phyloP scores from a whole-genome alignment of 2,113 vertebrate species.

The Reinhardtius hippoglossoides region DNA sequence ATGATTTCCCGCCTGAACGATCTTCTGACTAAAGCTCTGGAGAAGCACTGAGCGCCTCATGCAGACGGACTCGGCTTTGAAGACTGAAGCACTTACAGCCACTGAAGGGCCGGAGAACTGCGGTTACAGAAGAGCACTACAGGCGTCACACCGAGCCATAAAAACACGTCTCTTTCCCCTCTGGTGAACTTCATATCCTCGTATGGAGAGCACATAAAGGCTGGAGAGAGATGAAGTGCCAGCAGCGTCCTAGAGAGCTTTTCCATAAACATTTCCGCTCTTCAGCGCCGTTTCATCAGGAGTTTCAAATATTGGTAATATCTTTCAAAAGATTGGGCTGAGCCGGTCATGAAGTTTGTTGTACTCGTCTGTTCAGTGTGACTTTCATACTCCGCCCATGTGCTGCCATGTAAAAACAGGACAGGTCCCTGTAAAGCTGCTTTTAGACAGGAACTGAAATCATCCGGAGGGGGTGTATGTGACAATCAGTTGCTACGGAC shows the following conservation, averaged over 20 bases:
- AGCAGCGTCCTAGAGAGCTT: constrained; percentile 1
- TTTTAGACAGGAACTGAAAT: not conserved
- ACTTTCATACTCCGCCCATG: not conserved
- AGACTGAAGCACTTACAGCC: constrained; percentile 10
- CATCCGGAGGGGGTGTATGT: too few relatives aligned
- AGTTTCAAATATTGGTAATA: not conserved
- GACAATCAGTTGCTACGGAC: too few relatives aligned
- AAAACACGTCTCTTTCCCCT: not conserved
- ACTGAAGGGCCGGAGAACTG: not conserved
- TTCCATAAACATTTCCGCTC: not conserved
- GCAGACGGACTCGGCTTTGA: not conserved
- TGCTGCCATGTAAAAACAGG: not conserved
- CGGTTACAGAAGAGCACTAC: not conserved
- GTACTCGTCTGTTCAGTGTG: not conserved
- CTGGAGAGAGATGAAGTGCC: constrained; percentile 15
- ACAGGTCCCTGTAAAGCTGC: not conserved
- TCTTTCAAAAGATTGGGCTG: too few relatives aligned
- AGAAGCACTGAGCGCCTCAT: constrained; percentile 84
- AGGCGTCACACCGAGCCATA: constrained; percentile 2
- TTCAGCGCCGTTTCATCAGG: not conserved
- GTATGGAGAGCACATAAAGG: not conserved
- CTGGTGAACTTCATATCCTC: not conserved
- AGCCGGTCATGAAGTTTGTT: not conserved
- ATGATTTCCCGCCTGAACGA: constrained; percentile 93
- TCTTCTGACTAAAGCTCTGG: constrained; percentile 90